These are phyloP conservation scores for Dasyprocta punctata DNA, from an alignment of 2,113 vertebrate genomes.

Conservation along the genomic window DNA sequence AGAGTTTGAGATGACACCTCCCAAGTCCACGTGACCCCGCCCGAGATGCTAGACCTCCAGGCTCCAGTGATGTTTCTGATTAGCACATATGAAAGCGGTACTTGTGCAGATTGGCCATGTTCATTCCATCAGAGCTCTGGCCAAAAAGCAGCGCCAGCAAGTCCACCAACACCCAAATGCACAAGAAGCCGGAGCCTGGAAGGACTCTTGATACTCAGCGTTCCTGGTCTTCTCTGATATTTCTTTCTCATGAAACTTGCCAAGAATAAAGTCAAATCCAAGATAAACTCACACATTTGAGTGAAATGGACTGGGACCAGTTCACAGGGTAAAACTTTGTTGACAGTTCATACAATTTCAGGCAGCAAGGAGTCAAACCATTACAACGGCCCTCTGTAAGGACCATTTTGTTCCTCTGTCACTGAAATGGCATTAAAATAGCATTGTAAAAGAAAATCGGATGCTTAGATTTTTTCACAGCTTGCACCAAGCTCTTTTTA, in stretches of 20 bases:
- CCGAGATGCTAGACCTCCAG: conserved; percentile 18
- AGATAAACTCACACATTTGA: conserved; percentile 48
- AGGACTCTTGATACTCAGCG: neutral
- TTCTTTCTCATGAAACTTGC: conserved; percentile 65
- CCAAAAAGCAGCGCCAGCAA: conserved; percentile 25
- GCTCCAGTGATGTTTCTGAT: conserved; percentile 49
- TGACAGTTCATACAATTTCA: neutral
- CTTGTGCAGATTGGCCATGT: neutral
- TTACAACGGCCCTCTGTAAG: neutral
- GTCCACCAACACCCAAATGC: conserved; percentile 50
- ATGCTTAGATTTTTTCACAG: neutral
- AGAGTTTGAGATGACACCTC: neutral
- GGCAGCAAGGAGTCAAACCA: neutral
- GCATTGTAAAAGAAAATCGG: neutral
- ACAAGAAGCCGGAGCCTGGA: neutral
- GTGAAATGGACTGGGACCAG: neutral
- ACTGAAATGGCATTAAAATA: neutral
- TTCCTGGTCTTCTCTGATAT: conserved; percentile 39
- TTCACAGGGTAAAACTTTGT: neutral
- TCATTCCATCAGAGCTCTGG: neutral
- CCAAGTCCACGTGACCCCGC: neutral
- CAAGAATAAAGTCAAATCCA: conserved; percentile 65
- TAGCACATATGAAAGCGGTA: conserved; percentile 4
- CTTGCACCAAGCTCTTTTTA: neutral
- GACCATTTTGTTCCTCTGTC: neutral